These are phyloP conservation scores for Clusia tigrina DNA, from an alignment of 2,888 invertebrate species.

Conservation along the genomic window DNA sequence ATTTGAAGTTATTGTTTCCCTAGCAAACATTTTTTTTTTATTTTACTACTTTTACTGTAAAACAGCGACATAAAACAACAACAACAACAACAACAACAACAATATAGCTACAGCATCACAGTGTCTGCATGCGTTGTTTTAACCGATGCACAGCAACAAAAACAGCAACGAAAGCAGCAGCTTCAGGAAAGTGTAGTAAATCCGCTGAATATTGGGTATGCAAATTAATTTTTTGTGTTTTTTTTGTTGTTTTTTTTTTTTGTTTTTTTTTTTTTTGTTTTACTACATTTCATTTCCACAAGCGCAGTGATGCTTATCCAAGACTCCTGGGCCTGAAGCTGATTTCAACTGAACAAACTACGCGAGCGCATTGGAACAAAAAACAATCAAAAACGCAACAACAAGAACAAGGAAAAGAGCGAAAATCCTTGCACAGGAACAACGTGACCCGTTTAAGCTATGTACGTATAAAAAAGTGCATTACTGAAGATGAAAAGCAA, in stretches of 20 bases:
- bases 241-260: constrained; percentile 32
- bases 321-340: constrained; percentile 32
- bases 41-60: background rate
- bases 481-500: no score
- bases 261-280: constrained; percentile 17
- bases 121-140: constrained; percentile 19
- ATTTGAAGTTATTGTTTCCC: constrained; percentile 3
- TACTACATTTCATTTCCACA: constrained; percentile 14
- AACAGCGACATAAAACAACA: constrained; percentile 1
- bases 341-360: constrained; percentile 26
- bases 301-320: constrained; percentile 20
- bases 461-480: constrained; percentile 23
- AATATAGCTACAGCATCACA: constrained; percentile 9
- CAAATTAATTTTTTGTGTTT: constrained; percentile 48
- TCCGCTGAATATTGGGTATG: constrained; percentile 49
- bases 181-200: constrained; percentile 32
- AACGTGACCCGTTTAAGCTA: constrained; percentile 33
- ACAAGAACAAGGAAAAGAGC: constrained; percentile 16
- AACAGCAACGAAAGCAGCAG: constrained; percentile 16
- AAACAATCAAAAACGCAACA: constrained; percentile 1
- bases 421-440: constrained; percentile 18
- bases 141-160: background rate
- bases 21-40: constrained; percentile 5
- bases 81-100: constrained; percentile 22
- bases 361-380: background rate